phyloP scores from a whole-genome alignment of 2,797 vertebrate species.

The Peromyscus melanophrys region DNA sequence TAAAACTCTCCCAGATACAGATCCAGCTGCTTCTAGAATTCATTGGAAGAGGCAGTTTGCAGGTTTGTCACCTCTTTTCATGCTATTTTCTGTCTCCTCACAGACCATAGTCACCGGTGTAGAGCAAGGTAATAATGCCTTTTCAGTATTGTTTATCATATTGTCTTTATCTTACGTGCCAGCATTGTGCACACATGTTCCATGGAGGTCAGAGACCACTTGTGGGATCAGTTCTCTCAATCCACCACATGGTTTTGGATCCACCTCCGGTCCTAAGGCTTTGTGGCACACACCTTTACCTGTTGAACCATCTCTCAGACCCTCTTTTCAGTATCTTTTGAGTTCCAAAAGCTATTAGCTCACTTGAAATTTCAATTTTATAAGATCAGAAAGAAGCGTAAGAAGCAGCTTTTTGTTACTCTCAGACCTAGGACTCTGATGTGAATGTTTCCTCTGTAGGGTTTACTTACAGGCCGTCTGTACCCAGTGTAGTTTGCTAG shows the following conservation, averaged over 20 bases:
- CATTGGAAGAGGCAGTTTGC: constrained; percentile 95
- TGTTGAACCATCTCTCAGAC: not conserved
- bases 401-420: constrained; percentile 20
- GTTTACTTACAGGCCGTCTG: constrained; percentile 30
- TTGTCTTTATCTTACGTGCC: not conserved
- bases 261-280: not conserved
- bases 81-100: constrained; percentile 40
- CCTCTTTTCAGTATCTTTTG: not conserved
- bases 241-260: not conserved
- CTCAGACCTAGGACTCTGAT: not conserved
- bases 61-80: constrained; percentile 90
- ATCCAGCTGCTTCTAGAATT: constrained; percentile 96
- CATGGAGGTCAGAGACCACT: not conserved
- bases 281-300: not conserved
- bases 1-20: constrained; percentile 95
- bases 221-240: not conserved
- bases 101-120: constrained; percentile 6
- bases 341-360: constrained; percentile 1
- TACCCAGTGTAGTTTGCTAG: not conserved
- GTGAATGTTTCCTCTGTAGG: constrained; percentile 4
- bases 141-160: not conserved
- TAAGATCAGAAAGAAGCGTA: constrained; percentile 54
- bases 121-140: constrained; percentile 10
- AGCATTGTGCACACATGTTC: not conserved
- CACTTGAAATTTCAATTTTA: constrained; percentile 43